A percentile compares a stretch with the other conserved stretches of the same genome.
Evolutionary conservation across 92 coral and sea anemone species (phyloP).

Genomic region (Nematostella vectensis): DNA sequence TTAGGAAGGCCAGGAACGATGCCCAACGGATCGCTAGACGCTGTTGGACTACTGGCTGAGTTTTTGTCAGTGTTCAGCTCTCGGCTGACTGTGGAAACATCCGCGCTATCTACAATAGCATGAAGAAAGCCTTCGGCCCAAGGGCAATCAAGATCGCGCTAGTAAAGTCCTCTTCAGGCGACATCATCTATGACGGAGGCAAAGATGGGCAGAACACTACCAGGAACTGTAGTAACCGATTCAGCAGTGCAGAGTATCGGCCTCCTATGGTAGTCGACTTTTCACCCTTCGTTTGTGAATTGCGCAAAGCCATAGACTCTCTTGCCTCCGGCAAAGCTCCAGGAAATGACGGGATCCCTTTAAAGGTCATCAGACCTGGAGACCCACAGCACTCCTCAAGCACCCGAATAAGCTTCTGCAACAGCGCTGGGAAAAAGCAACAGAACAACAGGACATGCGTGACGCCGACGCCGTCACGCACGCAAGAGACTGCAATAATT

Average conservation of each 20-base stretch:
- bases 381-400: neutral
- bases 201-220: conserved; percentile 19
- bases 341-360: conserved; percentile 1
- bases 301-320: conserved; percentile 6
- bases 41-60: conserved; percentile 12
- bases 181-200: conserved; percentile 2
- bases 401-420: too few relatives aligned
- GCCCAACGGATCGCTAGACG: conserved; percentile 5
- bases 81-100: conserved; percentile 22
- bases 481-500: too few relatives aligned
- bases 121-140: conserved; percentile 12
- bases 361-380: neutral
- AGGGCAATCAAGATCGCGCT: neutral
- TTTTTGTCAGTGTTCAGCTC: conserved; percentile 11
- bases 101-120: conserved; percentile 13
- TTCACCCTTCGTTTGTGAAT: conserved; percentile 5
- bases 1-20: conserved; percentile 6
- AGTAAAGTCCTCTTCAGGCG: conserved; percentile 1
- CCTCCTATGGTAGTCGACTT: conserved; percentile 7
- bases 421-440: too few relatives aligned
- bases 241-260: conserved; percentile 1
- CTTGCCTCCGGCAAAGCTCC: conserved; percentile 5
- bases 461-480: too few relatives aligned
- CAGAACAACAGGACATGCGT: too few relatives aligned
- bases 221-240: conserved; percentile 10